phyloP scores from a whole-genome alignment of 1,140 invertebrate genomes.

The Lerema accius region DNA sequence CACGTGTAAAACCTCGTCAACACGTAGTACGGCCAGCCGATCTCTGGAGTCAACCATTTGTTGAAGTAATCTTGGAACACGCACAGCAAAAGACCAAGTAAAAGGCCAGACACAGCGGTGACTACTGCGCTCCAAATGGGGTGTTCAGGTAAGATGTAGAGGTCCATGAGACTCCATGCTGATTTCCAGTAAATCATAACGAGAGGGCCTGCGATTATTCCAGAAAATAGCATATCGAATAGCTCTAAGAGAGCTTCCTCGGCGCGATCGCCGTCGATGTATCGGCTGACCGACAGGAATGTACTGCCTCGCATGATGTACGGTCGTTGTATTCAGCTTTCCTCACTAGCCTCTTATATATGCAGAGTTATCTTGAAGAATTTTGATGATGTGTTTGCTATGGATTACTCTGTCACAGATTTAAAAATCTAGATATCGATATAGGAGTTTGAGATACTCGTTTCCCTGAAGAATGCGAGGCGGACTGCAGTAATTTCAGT shows the following conservation, averaged over 20 bases:
- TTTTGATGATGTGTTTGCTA: background rate
- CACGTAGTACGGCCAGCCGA: constrained; percentile 40
- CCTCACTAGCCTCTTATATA: constrained; percentile 3
- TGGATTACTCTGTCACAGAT: constrained; percentile 4
- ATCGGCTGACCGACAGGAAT: constrained; percentile 16
- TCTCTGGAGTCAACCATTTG: constrained; percentile 37
- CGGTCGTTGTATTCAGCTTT: background rate
- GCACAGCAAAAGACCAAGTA: constrained; percentile 41
- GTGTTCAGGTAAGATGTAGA: constrained; percentile 46
- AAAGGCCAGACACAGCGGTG: constrained; percentile 39
- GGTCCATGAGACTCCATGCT: constrained; percentile 46
- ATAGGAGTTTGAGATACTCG: background rate
- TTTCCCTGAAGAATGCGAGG: background rate
- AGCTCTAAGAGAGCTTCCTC: constrained; percentile 40
- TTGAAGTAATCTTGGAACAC: constrained; percentile 38
- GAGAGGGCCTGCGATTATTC: constrained; percentile 41
- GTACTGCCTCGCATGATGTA: constrained; percentile 39
- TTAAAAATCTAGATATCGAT: background rate
- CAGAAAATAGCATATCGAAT: constrained; percentile 42
- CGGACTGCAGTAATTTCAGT: background rate
- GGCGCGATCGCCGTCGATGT: constrained; percentile 17
- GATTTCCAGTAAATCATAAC: constrained; percentile 47
- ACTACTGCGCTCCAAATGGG: constrained; percentile 37
- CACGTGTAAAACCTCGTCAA: constrained; percentile 45
- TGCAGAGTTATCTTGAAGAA: background rate